Evolutionary conservation across 2,888 invertebrate genomes (phyloP).

Genomic region (Ashinkailepas kermadecensis): DNA sequence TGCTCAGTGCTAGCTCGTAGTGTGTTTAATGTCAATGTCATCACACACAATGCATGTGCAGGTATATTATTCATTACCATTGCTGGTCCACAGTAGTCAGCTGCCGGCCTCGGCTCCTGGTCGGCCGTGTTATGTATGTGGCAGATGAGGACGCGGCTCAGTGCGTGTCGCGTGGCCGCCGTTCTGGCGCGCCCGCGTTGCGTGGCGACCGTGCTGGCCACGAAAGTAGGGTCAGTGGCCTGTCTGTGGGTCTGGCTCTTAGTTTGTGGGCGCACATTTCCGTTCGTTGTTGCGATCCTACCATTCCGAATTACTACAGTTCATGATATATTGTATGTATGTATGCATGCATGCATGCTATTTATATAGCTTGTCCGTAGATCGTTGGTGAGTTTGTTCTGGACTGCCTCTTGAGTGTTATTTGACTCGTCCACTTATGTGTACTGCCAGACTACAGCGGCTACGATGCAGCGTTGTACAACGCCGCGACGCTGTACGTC

Average conservation of each 20-base stretch:
- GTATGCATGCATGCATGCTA: too few relatives aligned
- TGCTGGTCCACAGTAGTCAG: slow-evolving; percentile 45
- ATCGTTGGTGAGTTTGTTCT: neutral
- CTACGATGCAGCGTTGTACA: slow-evolving; percentile 91
- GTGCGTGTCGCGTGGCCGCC: slow-evolving; percentile 29
- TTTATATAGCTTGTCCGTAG: too few relatives aligned
- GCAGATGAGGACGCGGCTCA: slow-evolving; percentile 31
- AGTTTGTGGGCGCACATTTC: too few relatives aligned
- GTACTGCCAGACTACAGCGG: slow-evolving; percentile 47
- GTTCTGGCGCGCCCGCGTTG: neutral
- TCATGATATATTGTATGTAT: too few relatives aligned
- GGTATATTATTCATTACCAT: too few relatives aligned
- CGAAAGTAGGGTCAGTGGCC: neutral
- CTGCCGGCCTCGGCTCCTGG: slow-evolving; percentile 12
- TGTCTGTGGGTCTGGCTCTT: neutral
- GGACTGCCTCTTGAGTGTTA: neutral
- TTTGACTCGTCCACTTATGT: too few relatives aligned
- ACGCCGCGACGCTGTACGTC: slow-evolving; percentile 90
- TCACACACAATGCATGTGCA: too few relatives aligned
- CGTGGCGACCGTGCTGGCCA: neutral
- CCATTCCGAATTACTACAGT: too few relatives aligned
- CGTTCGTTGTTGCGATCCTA: too few relatives aligned
- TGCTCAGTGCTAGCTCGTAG: too few relatives aligned
- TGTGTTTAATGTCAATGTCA: too few relatives aligned
- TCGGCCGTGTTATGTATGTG: slow-evolving; percentile 26